Evolutionary conservation across 2,113 vertebrate species (phyloP).

Genomic region (Willisornis vidua): DNA sequence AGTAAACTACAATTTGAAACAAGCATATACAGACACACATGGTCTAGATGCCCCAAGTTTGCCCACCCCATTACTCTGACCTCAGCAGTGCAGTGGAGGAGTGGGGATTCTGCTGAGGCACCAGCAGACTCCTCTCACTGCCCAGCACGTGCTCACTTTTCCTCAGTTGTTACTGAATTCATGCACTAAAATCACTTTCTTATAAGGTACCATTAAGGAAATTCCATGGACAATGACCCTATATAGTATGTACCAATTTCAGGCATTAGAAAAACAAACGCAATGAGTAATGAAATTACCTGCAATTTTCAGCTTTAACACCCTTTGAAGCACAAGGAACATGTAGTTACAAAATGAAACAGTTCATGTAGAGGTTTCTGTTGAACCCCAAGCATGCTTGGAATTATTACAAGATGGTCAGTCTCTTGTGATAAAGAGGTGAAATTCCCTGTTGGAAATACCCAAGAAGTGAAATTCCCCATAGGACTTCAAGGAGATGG

Average conservation of each 20-base stretch:
- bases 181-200: background rate
- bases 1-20: background rate
- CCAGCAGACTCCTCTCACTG: background rate
- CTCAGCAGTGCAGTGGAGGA: background rate
- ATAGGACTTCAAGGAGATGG: background rate
- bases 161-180: background rate
- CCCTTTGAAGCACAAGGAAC: background rate
- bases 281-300: background rate
- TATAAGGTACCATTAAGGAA: background rate
- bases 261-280: background rate
- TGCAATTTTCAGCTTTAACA: background rate
- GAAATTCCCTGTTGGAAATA: background rate
- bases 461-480: background rate
- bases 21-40: fast-evolving
- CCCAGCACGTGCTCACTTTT: background rate
- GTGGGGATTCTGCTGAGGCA: background rate
- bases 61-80: background rate
- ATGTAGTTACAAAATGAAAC: background rate
- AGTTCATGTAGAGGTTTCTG: background rate
- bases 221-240: background rate
- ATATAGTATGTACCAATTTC: background rate
- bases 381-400: background rate
- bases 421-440: background rate
- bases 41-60: background rate
- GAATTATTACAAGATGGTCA: background rate